Percentiles rank a stretch among this genome's conserved stretches.
phyloP scores from a whole-genome alignment of 2,797 vertebrate species.

The Rhodeus uyekii region DNA sequence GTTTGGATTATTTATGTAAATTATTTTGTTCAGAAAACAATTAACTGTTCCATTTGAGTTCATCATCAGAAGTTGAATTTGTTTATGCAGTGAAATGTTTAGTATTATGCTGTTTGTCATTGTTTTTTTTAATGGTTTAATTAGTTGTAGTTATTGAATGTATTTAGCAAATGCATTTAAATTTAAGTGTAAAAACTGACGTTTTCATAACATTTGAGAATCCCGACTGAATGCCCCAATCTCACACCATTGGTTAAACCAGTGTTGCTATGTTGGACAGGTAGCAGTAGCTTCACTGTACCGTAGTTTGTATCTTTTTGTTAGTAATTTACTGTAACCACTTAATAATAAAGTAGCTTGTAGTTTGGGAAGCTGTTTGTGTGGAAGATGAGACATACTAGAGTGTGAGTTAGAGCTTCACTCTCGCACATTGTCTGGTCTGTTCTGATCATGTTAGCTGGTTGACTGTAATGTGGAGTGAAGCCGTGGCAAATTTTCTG shows the following conservation, averaged over 20 bases:
- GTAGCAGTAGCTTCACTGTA: neutral
- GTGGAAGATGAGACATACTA: neutral
- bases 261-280: too few species aligned
- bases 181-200: neutral
- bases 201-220: too few species aligned
- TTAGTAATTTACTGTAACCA: neutral
- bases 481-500: slow-evolving; percentile 44
- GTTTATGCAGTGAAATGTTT: neutral
- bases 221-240: neutral
- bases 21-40: neutral
- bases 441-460: slow-evolving; percentile 20
- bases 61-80: neutral
- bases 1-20: neutral
- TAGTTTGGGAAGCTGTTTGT: slow-evolving; percentile 2
- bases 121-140: neutral
- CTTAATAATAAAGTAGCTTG: neutral
- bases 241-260: neutral
- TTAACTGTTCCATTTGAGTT: neutral
- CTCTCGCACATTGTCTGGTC: slow-evolving; percentile 7
- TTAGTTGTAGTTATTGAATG: too few species aligned
- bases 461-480: slow-evolving; percentile 35
- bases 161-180: neutral
- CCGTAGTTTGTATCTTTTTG: neutral
- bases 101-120: neutral
- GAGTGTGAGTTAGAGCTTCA: neutral